Evolutionary conservation across 2,113 vertebrate species (phyloP).

Genomic region (Panurus biarmicus): DNA sequence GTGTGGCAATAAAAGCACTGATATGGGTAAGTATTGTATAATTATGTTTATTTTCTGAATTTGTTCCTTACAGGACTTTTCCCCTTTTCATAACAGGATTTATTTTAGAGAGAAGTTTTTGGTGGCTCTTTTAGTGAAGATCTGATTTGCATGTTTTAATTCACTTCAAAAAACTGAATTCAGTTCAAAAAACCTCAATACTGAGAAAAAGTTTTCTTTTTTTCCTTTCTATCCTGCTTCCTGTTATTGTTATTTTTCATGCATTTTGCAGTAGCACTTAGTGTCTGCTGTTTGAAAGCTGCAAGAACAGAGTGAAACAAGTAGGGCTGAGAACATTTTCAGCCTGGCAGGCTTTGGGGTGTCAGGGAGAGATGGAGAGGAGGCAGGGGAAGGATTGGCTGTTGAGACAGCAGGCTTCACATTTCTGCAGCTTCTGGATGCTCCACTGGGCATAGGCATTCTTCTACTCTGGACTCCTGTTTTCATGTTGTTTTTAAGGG

Average conservation of each 20-base stretch:
- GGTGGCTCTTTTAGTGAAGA: background rate
- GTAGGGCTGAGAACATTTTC: background rate
- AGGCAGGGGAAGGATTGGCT: background rate
- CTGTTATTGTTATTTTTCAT: background rate
- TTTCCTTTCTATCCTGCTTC: background rate
- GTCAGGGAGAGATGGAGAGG: background rate
- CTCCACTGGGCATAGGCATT: background rate
- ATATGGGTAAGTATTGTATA: background rate
- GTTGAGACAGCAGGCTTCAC: background rate
- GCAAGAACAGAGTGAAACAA: background rate
- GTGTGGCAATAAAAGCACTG: background rate
- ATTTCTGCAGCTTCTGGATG: rapidly evolving
- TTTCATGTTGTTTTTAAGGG: background rate
- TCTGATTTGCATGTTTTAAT: background rate
- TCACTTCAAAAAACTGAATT: background rate
- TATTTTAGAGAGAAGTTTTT: background rate
- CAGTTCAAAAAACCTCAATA: background rate
- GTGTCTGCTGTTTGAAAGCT: background rate
- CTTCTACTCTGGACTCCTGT: background rate
- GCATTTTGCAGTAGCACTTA: background rate
- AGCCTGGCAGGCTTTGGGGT: background rate
- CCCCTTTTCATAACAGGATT: background rate
- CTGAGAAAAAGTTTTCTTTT: background rate
- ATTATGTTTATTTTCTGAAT: background rate
- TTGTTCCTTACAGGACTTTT: background rate